Evolutionary conservation across 2,113 vertebrate genomes (phyloP), one percentile per base, ranked within the genome.

Genomic region (Phaetusa simplex): DNA sequence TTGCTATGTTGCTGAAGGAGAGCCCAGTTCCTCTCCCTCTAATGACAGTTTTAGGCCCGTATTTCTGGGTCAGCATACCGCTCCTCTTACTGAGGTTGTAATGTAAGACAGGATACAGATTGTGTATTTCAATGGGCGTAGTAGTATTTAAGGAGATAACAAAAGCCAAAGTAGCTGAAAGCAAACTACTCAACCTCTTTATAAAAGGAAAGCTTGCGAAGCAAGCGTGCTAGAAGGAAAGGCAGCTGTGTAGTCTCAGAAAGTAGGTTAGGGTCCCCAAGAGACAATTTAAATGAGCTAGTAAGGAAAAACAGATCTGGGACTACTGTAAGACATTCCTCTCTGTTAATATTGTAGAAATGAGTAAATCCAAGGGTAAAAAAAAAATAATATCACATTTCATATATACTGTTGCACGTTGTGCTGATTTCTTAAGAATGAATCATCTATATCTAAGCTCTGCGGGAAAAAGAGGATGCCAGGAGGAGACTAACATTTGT

Each of bases 201-300:
- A 55, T 66, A 85, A 85, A 85, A 87, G 55, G 47, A 72, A 95
- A 96, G 64, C 32, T 67, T 81, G 53, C 76, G 90, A 90, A 95
- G 86, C 65, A 81, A 97, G 56, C 0, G 1, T 95, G 86, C 67
- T 76, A 56, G n/a, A 65, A 91, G 84, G 81, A 72, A 89, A 86
- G 56, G 77, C 78, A 78, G 61, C 86, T 69, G n/a, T 74, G 72
- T 16, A 64, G 78, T 82, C 71, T 95, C 81, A 82, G 71, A 96
- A 97, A 97, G 87, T 96, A 96, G 97, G 96, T 97, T 95, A 95
- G 71, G 34, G 74, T 88, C 88, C 97, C 88, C 90, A 64, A 88
- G 88, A 88, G 97, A 93, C 38, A 29, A 72, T 55, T 76, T 80
- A 92, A 98, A 97, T 74, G 80, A 95, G 88, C 74, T 94, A 85